Percentiles rank a stretch among this genome's conserved stretches.
phyloP scores from a whole-genome alignment of 2,888 invertebrate species.

The Stenodema calcarata region DNA sequence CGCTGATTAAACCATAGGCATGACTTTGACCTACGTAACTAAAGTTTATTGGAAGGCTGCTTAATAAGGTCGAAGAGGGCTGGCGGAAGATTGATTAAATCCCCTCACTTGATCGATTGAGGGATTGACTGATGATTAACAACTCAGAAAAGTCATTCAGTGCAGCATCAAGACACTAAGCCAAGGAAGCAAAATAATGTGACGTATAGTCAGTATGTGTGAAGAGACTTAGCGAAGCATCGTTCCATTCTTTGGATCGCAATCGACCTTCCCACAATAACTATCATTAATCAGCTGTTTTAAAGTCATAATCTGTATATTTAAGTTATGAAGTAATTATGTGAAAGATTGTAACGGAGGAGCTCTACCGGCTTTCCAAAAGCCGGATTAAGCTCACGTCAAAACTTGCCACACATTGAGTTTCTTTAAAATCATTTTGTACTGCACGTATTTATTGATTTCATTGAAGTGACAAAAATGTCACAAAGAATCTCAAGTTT shows the following conservation, averaged over 20 bases:
- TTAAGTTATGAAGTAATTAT: background rate
- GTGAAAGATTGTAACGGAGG: too few relatives aligned
- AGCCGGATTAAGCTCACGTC: too few relatives aligned
- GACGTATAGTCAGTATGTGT: background rate
- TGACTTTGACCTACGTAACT: background rate
- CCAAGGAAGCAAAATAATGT: background rate
- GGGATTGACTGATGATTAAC: slow-evolving; percentile 2
- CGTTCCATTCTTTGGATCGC: background rate
- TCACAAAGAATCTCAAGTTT: too few relatives aligned
- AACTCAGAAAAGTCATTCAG: background rate
- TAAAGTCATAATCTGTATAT: background rate
- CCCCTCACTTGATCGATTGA: background rate
- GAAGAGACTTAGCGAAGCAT: background rate
- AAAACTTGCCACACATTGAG: too few relatives aligned
- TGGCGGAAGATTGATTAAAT: background rate
- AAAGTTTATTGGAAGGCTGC: background rate
- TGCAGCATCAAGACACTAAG: background rate
- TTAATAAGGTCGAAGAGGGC: background rate
- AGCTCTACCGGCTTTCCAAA: too few relatives aligned
- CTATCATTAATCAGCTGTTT: background rate
- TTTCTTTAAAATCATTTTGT: too few relatives aligned
- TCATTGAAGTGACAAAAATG: too few relatives aligned
- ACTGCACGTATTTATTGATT: too few relatives aligned
- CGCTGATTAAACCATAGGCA: background rate
- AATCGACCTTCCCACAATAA: background rate